A percentile compares a stretch with the other conserved stretches of the same genome.
Conservation (phyloP, 2,888 invertebrate genomes). For the Alviniconcha strummeri region DNA sequence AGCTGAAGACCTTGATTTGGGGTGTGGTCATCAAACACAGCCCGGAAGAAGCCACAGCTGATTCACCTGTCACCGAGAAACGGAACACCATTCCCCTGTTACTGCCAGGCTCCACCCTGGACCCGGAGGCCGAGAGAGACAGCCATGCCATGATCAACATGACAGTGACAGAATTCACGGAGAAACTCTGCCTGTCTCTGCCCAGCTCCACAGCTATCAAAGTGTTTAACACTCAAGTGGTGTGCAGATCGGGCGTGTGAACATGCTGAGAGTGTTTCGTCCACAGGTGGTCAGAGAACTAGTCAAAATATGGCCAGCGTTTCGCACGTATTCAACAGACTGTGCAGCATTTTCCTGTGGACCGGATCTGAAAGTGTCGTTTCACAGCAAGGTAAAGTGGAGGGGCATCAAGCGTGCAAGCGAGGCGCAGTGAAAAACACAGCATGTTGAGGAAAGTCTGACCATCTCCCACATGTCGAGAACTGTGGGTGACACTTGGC, state of each 20-base stretch:
- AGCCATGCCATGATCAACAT: conserved; percentile 24
- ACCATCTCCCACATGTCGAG: too few relatives aligned
- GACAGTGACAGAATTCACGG: conserved; percentile 47
- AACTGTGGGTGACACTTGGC: too few relatives aligned
- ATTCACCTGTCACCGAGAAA: neutral
- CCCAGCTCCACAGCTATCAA: conserved; percentile 46
- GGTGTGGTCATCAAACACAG: conserved; percentile 43
- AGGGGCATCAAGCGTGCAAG: too few relatives aligned
- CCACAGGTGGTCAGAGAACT: too few relatives aligned
- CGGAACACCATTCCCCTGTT: conserved; percentile 19
- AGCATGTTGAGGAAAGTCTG: too few relatives aligned
- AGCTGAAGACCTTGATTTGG: conserved; percentile 54
- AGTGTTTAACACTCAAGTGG: conserved; percentile 43
- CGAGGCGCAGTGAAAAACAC: too few relatives aligned
- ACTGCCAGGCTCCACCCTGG: conserved; percentile 1
- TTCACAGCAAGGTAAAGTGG: too few relatives aligned
- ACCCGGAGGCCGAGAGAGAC: conserved; percentile 22
- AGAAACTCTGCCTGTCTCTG: conserved; percentile 46
- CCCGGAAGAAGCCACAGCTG: neutral
- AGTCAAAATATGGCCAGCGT: too few relatives aligned
- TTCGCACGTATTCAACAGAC: too few relatives aligned
- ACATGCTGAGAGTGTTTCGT: neutral
- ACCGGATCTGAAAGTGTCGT: too few relatives aligned
- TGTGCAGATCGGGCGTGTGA: conserved; percentile 6
- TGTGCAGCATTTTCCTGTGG: too few relatives aligned